phyloP scores from a whole-genome alignment of 2,797 vertebrate species.

The Poecilia velifera region DNA sequence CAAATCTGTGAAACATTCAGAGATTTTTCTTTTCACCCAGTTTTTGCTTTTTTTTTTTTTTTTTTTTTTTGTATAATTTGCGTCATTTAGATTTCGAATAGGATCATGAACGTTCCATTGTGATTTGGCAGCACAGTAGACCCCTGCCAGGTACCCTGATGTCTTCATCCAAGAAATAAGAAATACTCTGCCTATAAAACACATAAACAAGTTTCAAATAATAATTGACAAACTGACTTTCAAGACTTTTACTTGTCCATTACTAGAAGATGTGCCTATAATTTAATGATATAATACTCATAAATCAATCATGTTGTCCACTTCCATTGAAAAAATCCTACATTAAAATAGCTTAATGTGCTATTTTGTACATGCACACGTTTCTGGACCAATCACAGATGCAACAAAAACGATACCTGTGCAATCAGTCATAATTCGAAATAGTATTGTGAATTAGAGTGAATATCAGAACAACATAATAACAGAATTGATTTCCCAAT shows the following conservation, averaged over 20 bases:
- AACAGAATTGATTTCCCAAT: conserved; percentile 77
- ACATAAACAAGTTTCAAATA: background rate
- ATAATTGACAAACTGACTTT: conserved; percentile 15
- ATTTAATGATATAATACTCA: conserved; percentile 4
- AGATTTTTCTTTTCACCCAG: conserved; percentile 27
- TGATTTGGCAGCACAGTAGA: conserved; percentile 61
- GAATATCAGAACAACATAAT: conserved; percentile 73
- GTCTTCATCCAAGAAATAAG: conserved; percentile 22
- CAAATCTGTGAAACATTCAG: conserved; percentile 52
- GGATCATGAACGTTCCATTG: conserved; percentile 67
- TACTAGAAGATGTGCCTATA: background rate
- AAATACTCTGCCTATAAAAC: background rate
- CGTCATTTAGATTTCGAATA: conserved; percentile 62
- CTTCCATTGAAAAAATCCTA: background rate
- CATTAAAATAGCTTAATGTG: background rate
- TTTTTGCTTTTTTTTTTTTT: background rate
- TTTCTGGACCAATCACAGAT: background rate
- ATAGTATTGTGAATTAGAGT: conserved; percentile 57
- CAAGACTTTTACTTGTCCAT: background rate
- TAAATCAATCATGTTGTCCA: conserved; percentile 5
- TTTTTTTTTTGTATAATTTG: conserved; percentile 9
- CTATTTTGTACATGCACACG: background rate
- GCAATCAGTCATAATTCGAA: conserved; percentile 62
- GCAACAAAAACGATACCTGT: conserved; percentile 21
- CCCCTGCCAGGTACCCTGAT: conserved; percentile 43